Percentiles rank a stretch among this genome's conserved stretches.
These are phyloP conservation scores for Myiagra hebetior DNA, from an alignment of 2,113 vertebrate species.

Conservation along the genomic window DNA sequence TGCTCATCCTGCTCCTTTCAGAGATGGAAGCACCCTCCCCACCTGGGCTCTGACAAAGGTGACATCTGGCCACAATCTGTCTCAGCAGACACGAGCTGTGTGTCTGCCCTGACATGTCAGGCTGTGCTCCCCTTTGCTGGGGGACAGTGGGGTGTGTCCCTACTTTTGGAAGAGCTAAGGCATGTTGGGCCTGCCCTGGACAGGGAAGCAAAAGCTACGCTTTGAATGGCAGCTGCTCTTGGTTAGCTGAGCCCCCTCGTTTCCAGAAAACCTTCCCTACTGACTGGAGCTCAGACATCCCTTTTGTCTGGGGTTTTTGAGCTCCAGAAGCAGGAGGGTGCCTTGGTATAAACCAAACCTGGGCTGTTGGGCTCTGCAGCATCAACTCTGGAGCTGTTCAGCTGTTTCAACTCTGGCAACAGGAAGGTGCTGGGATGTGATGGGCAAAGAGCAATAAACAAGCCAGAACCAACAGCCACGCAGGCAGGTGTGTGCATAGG, in stretches of 20 bases:
- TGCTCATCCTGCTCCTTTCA: not conserved
- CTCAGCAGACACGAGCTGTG: not conserved
- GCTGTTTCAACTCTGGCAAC: not conserved
- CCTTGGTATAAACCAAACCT: not conserved
- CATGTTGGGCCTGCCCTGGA: not conserved
- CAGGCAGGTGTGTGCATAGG: not conserved
- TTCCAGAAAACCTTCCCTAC: not conserved
- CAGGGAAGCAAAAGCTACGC: not conserved
- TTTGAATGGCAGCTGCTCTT: not conserved
- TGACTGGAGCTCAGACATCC: not conserved
- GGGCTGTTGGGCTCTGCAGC: not conserved
- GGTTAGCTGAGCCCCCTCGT: not conserved
- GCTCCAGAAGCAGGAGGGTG: not conserved
- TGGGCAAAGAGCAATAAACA: not conserved
- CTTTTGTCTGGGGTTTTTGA: not conserved
- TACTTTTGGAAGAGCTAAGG: not conserved
- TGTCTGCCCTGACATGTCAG: not conserved
- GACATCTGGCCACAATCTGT: not conserved
- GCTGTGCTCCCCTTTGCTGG: not conserved
- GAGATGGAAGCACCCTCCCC: not conserved
- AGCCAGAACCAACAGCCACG: not conserved
- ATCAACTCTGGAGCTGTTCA: not conserved
- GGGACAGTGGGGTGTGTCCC: not conserved
- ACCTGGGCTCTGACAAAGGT: not conserved
- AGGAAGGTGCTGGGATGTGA: not conserved